phyloP scores from a whole-genome alignment of 2,113 vertebrate genomes.

The Calonectris borealis region DNA sequence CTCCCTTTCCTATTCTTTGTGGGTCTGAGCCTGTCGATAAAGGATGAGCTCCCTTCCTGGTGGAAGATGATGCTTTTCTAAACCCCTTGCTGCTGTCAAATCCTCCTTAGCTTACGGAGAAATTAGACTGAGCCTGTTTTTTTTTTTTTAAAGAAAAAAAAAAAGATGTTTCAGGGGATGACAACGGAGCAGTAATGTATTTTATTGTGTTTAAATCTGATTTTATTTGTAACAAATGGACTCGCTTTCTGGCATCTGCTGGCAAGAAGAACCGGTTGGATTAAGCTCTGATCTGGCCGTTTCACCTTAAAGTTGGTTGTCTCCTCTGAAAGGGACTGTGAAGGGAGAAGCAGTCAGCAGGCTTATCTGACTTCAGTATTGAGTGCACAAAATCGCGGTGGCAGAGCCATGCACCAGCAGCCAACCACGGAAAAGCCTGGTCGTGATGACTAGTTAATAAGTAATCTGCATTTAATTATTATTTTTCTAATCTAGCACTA shows the following conservation, averaged over 20 bases:
- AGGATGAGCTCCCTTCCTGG: neutral
- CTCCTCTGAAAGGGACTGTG: neutral
- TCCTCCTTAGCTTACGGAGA: neutral
- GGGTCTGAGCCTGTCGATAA: neutral
- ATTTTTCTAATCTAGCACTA: neutral
- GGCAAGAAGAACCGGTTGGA: neutral
- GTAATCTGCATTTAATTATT: neutral
- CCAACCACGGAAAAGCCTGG: neutral
- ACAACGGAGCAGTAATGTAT: neutral
- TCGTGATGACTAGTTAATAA: constrained; percentile 12
- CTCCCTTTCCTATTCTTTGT: neutral
- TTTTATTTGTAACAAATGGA: neutral
- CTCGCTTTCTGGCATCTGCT: neutral
- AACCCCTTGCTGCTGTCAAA: neutral
- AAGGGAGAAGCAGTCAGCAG: neutral
- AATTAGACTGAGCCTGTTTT: neutral
- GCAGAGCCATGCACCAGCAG: neutral
- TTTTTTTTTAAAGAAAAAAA: neutral
- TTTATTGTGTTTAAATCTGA: neutral
- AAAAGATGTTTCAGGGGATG: neutral
- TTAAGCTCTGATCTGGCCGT: neutral
- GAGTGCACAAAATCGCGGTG: neutral
- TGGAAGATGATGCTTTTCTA: neutral
- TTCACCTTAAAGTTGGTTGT: neutral
- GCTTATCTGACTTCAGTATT: neutral